Base-by-base conservation (phyloP, 2,797 vertebrate species). In the Crenuchus spilurus region DNA sequence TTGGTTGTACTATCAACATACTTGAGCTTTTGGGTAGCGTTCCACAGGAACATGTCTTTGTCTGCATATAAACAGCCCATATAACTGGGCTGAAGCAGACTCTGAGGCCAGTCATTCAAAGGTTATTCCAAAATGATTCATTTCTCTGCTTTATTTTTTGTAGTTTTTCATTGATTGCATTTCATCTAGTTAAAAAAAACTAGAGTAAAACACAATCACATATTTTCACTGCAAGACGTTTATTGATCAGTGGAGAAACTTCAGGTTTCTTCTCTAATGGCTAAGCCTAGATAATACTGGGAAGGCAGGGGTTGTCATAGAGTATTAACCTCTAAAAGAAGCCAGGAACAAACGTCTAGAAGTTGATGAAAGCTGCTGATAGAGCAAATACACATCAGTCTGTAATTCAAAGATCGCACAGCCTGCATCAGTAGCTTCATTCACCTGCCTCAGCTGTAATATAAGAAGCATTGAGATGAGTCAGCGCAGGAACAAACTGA, bases 31-130 rank as follows among this genome's bases (percentile, higher is more conserved):
- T 10, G 3, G 26, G 14, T 10, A 24, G 14, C 2, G 7, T 46
- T 10, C 1, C 18, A 28, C 20, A 52, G 33, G 58, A 28, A 35
- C 31, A 4, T 70, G 30, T 30, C 16, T 39, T 64, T 76, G 74
- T 70, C 4, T 70, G 64, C 60, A 76, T 70, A 48, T 70, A 70
- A 76, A 63, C 33, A 70, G 49, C 37, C 60, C 41, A 48, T 49
- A 76, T 49, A 5, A 9, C 10, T 39, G n/a, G 6, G 14, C 20
- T 28, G 1, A 52, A 35, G 14, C 26, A 51, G 31, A 1, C 9
- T 51, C 4, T 28, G 22, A 9, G 4, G 20, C 0, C 8, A n/a
- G 30, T 18, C 26, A 22, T 31, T 46, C 11, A 49, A 52, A 75
- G 73, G 73, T 55, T 63, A 58, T 49, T 9, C n/a, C 2, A 44